Evolutionary conservation across 1,140 invertebrate species (phyloP), one percentile per base, ranked within the genome.

Genomic region (Adoxophyes honmai): DNA sequence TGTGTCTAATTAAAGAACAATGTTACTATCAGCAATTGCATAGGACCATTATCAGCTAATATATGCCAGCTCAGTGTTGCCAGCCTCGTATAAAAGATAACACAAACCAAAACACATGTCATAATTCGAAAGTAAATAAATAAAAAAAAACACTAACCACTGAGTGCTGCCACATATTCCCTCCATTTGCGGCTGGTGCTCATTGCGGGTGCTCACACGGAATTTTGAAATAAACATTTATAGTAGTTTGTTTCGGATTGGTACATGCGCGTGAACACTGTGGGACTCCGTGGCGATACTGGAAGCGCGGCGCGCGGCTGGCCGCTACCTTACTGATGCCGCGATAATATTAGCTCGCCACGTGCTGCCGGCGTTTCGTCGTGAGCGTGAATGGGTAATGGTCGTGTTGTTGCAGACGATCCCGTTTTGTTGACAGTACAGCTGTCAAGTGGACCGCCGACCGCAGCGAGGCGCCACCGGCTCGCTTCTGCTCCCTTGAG

Each of bases 91-190:
- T 51, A 21, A 38, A 54, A 28, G 38, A 14, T n/a, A n/a, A n/a
- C n/a, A 11, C 35, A 57, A 33, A 14, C 21, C 55, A 33, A 14
- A 33, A 11, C 11, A 16, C 14, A 37, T 10, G n/a, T 34, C 9
- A 9, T 34, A n/a, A n/a, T n/a, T n/a, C 21, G 21, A 28, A 28
- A 56, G 56, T 62, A 55, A 63, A 57, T 52, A 57, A 60, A 68
- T 61, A 66, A 60, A 67, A 68, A 51, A 73, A 59, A 73, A 69
- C 57, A 83, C 84, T 73, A 72, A 87, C 84, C 84, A 75, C 84
- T 87, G 68, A 87, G 76, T 62, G 84, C 84, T 42, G 80, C 73
- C 54, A 75, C 75, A 72, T 87, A 87, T 77, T 87, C 84, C 56
- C 81, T 85, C 78, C 81, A 85, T 59, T 84, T 85, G 69, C 71